A percentile compares a stretch with the other conserved stretches of the same genome.
Evolutionary conservation across 2,888 invertebrate species (phyloP).

Genomic region (Thymelicus acteon): DNA sequence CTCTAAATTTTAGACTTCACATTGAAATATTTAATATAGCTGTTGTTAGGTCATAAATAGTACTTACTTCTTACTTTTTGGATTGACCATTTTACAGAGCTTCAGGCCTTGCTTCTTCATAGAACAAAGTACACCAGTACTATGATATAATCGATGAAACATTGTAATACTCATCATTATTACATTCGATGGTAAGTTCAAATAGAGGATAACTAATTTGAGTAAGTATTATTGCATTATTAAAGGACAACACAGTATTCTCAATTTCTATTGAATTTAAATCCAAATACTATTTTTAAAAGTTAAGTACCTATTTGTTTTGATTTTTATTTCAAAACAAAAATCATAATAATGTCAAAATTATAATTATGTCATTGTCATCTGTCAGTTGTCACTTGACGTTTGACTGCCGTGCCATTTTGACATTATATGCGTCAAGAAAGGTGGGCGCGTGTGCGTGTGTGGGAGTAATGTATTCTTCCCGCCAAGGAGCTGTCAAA

Average conservation of each 20-base stretch:
- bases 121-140: constrained; percentile 55
- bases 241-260: too few species aligned
- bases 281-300: too few species aligned
- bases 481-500: constrained; percentile 80
- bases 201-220: neutral
- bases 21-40: neutral
- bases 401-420: neutral
- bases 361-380: too few species aligned
- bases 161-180: constrained; percentile 41
- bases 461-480: constrained; percentile 59
- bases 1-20: neutral
- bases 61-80: constrained; percentile 65
- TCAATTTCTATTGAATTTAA: too few species aligned
- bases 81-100: constrained; percentile 74
- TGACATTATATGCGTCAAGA: constrained; percentile 40
- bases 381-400: too few species aligned
- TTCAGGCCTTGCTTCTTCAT: constrained; percentile 71
- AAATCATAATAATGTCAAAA: too few species aligned
- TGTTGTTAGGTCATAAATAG: neutral
- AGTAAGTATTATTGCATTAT: neutral
- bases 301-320: too few species aligned
- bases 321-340: too few species aligned
- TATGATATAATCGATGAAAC: constrained; percentile 65
- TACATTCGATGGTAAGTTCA: neutral
- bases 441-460: constrained; percentile 59